phyloP scores from a whole-genome alignment of 2,113 vertebrate species.

The Pagrus major region DNA sequence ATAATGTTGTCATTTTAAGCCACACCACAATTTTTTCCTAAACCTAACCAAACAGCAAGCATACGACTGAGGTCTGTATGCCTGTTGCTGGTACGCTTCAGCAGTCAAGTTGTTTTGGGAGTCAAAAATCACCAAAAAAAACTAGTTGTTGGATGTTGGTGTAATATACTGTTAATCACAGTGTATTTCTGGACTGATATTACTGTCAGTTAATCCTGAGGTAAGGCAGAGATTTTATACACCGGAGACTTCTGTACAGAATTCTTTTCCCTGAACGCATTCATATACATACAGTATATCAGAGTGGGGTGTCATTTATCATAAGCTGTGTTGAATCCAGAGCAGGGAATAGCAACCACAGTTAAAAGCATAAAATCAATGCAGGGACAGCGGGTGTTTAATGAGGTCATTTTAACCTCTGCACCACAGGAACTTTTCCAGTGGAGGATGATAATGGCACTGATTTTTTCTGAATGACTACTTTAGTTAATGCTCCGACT shows the following conservation, averaged over 20 bases:
- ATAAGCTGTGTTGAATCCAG: background rate
- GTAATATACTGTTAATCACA: too few relatives aligned
- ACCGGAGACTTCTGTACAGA: background rate
- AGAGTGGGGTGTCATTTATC: constrained; percentile 7
- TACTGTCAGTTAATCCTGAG: background rate
- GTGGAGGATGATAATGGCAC: background rate
- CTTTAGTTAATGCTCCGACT: background rate
- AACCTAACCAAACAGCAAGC: too few relatives aligned
- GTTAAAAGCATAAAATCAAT: constrained; percentile 22
- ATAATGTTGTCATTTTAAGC: too few relatives aligned
- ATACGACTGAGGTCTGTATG: too few relatives aligned
- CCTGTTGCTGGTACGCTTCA: too few relatives aligned
- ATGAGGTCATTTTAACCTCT: constrained; percentile 1
- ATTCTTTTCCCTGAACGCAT: constrained; percentile 3
- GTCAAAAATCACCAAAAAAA: too few relatives aligned
- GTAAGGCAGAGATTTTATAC: background rate
- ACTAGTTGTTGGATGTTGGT: too few relatives aligned
- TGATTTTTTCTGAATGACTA: background rate
- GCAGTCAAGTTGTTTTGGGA: too few relatives aligned
- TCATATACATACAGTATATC: background rate
- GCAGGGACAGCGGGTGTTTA: background rate
- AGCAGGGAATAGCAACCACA: background rate
- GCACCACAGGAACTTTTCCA: background rate
- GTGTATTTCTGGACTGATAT: too few relatives aligned
- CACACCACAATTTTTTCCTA: too few relatives aligned